Conservation (phyloP, 1,140 invertebrate genomes). For the Paracyclopina nana region DNA sequence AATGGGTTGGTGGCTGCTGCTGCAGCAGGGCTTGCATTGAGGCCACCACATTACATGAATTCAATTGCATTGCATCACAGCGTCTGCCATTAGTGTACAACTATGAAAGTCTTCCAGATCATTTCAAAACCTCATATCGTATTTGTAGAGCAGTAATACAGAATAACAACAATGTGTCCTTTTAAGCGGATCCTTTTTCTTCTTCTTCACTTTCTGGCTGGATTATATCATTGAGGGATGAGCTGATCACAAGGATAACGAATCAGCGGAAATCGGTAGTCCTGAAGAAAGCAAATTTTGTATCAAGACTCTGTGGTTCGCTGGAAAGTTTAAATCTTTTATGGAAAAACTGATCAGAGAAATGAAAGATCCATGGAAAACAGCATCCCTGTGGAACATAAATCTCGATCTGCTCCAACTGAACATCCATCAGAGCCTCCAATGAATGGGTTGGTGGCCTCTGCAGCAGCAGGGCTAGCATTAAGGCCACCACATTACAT, state of each 20-base stretch:
- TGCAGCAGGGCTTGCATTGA: not conserved
- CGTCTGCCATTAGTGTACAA: constrained; percentile 1
- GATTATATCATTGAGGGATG: too few relatives aligned
- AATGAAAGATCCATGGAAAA: not conserved
- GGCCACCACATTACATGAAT: not conserved
- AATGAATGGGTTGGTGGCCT: not conserved
- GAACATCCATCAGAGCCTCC: not conserved
- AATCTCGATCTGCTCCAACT: not conserved
- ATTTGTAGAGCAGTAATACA: too few relatives aligned
- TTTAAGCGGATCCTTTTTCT: too few relatives aligned
- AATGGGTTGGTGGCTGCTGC: not conserved
- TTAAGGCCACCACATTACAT: not conserved
- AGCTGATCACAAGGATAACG: too few relatives aligned
- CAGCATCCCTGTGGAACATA: too few relatives aligned
- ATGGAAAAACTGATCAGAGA: constrained; percentile 61
- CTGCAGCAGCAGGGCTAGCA: too few relatives aligned
- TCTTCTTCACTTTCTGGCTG: too few relatives aligned
- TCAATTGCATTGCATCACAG: constrained; percentile 1
- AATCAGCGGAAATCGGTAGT: too few relatives aligned
- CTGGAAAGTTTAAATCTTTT: constrained; percentile 94
- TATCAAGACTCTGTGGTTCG: constrained; percentile 86
- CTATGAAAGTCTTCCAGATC: too few relatives aligned
- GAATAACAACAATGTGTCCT: too few relatives aligned
- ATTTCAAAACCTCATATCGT: too few relatives aligned
- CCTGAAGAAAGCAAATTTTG: too few relatives aligned